Evolutionary conservation across 2,888 invertebrate species (phyloP).

Genomic region (Mechanitis messenoides): DNA sequence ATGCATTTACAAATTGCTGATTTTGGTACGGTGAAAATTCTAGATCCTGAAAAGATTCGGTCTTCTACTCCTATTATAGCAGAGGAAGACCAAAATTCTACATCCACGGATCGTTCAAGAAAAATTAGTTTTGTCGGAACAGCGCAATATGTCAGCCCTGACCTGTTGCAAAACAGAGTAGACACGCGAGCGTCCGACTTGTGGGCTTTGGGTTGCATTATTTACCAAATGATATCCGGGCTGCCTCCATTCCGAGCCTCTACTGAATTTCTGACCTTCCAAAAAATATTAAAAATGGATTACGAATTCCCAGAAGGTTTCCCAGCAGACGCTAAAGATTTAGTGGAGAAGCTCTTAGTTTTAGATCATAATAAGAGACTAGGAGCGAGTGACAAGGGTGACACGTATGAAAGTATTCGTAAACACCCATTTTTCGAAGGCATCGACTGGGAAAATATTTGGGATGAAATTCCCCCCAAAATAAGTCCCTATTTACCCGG

Average conservation of each 20-base stretch:
- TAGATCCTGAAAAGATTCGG: slow-evolving; percentile 65
- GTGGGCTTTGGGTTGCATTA: slow-evolving; percentile 98
- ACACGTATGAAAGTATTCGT: slow-evolving; percentile 87
- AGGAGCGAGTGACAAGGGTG: slow-evolving; percentile 84
- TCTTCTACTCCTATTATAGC: slow-evolving; percentile 33
- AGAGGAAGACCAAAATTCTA: slow-evolving; percentile 48
- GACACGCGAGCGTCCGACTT: slow-evolving; percentile 90
- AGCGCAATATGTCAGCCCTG: slow-evolving; percentile 99
- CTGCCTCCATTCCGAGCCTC: slow-evolving; percentile 93
- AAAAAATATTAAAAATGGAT: slow-evolving; percentile 93
- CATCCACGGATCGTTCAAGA: slow-evolving; percentile 71
- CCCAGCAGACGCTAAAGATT: slow-evolving; percentile 87
- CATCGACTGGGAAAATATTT: slow-evolving; percentile 88
- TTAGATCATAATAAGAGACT: slow-evolving; percentile 87
- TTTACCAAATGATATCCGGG: slow-evolving; percentile 98
- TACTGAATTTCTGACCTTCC: slow-evolving; percentile 96
- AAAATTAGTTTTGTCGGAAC: slow-evolving; percentile 97
- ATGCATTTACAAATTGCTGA: slow-evolving; percentile 98
- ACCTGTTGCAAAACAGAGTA: slow-evolving; percentile 89
- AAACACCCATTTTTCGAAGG: slow-evolving; percentile 90
- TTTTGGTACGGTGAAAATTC: slow-evolving; percentile 96
- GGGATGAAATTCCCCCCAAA: slow-evolving; percentile 86
- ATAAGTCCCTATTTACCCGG: slow-evolving; percentile 90
- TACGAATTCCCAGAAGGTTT: slow-evolving; percentile 96
- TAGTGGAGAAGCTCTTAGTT: slow-evolving; percentile 90